A percentile compares a stretch with the other conserved stretches of the same genome.
phyloP scores from a whole-genome alignment of 2,888 invertebrate species.

The Incurvaria masculella region DNA sequence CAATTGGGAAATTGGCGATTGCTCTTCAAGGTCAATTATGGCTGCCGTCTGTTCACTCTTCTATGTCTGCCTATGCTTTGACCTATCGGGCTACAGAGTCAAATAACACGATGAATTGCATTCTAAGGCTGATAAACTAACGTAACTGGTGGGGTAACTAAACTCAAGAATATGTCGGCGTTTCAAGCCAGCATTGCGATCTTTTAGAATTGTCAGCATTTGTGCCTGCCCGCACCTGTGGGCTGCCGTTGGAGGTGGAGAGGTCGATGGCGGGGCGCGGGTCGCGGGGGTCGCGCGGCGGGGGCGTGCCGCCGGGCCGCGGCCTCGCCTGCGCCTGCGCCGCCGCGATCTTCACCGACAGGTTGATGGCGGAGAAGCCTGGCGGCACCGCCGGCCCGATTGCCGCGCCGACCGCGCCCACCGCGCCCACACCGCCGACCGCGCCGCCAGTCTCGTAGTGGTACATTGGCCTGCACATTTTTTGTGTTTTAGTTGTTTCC shows the following conservation, averaged over 20 bases:
- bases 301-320: conserved; percentile 64
- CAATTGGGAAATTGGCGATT: too few relatives aligned
- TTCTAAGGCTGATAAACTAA: too few relatives aligned
- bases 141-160: too few relatives aligned
- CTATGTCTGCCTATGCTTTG: too few relatives aligned
- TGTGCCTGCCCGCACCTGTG: conserved; percentile 73
- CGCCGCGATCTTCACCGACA: conserved; percentile 81
- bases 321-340: conserved; percentile 67
- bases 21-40: too few relatives aligned
- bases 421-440: conserved; percentile 30
- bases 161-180: too few relatives aligned
- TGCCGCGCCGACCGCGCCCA: conserved; percentile 51
- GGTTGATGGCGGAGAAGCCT: conserved; percentile 77
- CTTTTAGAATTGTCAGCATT: too few relatives aligned
- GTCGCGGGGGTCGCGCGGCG: conserved; percentile 73
- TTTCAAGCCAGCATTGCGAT: too few relatives aligned
- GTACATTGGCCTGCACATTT: conserved; percentile 77
- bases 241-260: conserved; percentile 85
- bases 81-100: too few relatives aligned
- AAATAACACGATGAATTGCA: too few relatives aligned
- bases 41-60: too few relatives aligned
- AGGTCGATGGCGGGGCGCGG: conserved; percentile 82
- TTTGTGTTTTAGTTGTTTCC: too few relatives aligned
- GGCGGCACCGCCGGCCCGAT: conserved; percentile 68
- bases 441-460: conserved; percentile 66